Conservation (phyloP, 2,888 invertebrate genomes). For the Slavum lentiscoides region DNA sequence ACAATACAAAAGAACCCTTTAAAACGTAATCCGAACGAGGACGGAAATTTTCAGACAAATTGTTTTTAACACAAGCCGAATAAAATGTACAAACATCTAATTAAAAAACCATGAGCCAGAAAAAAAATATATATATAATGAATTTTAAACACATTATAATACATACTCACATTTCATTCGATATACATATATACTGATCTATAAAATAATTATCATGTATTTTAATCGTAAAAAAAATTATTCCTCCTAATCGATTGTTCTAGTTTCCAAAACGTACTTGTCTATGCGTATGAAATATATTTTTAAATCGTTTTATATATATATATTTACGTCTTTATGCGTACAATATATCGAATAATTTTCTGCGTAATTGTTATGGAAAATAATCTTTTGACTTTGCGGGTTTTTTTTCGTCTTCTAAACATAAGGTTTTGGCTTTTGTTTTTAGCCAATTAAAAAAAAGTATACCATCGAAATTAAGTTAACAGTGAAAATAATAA, state of each 20-base stretch:
- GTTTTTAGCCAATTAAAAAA: background rate
- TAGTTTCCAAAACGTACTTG: too few species aligned
- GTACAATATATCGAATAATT: background rate
- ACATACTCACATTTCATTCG: too few species aligned
- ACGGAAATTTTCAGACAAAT: slow-evolving; percentile 17
- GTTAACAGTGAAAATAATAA: background rate
- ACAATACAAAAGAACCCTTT: background rate
- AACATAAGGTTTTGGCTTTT: background rate
- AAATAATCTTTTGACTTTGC: background rate
- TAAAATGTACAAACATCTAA: background rate
- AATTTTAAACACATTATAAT: too few species aligned
- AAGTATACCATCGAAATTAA: background rate
- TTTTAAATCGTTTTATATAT: too few species aligned
- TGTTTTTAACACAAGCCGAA: background rate
- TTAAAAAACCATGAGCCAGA: slow-evolving; percentile 6
- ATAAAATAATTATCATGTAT: too few species aligned
- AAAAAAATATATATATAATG: background rate
- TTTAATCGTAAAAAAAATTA: too few species aligned
- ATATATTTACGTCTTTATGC: too few species aligned
- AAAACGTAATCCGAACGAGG: slow-evolving; percentile 1
- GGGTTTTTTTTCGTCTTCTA: background rate
- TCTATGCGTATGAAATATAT: too few species aligned
- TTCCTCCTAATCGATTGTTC: too few species aligned
- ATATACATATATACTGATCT: too few species aligned
- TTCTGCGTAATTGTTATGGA: background rate